Evolutionary conservation across 2,888 invertebrate species (phyloP), one percentile per base, ranked within the genome.

Genomic region (Rosalia funebris): DNA sequence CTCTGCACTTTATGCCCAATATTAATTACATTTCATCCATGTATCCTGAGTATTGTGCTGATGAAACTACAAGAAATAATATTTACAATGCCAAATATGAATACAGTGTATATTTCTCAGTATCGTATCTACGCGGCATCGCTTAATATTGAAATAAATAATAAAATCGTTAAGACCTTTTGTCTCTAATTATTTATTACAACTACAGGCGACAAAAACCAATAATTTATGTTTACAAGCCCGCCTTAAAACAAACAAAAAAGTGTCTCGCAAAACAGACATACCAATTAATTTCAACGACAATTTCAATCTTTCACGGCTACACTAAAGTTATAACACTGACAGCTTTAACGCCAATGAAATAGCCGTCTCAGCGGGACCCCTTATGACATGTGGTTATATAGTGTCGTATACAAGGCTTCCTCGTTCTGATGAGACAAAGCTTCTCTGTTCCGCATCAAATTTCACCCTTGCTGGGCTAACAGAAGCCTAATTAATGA

Each of bases 231-330:
- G 14, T 31, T 12, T 25, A 39, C 15, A 52, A 47, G 14, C 17
- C 37, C 20, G 19, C 19, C 11, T 25, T 31, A 31, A 53, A 41
- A 48, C 42, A 44, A 45, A 50, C 31, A 42, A 58, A 60, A 46
- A 60, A 52, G 50, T 45, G 55, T 61, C 59, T 25, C 44, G 55
- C 60, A 20, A 57, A 59, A 60, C 41, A 57, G 60, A 59, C 63
- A 63, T 55, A 45, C 37, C 57, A 60, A 66, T 66, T 63, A 66
- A 66, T 66, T 60, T 59, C 50, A 36, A 14, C 32, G 60, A 64
- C 62, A 64, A 66, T 66, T 64, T 55, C 60, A 66, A 66, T 66
- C 66, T 64, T 64, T 66, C 57, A 66, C 65, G 48, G 48, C 52
- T 20, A 46, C 60, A 58, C 58, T 60, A 50, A 63, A 66, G 57